Evolutionary conservation across 2,797 vertebrate species (phyloP).

Genomic region (Sphaeramia orbicularis): DNA sequence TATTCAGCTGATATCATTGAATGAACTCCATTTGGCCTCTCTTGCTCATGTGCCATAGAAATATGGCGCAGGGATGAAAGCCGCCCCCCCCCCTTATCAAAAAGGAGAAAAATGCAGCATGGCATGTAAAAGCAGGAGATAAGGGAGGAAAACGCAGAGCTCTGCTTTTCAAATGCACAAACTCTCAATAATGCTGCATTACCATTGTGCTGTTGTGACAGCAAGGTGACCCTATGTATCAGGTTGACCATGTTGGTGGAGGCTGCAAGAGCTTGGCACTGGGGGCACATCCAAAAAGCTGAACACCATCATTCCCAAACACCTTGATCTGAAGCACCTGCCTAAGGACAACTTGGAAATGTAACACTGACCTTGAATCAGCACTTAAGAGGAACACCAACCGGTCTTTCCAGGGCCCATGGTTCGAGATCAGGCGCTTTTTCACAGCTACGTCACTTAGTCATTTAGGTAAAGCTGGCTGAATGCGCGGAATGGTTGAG

Average conservation of each 20-base stretch:
- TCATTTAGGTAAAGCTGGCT: slow-evolving; percentile 36
- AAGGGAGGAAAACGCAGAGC: slow-evolving; percentile 21
- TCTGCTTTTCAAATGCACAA: slow-evolving; percentile 31
- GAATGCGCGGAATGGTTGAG: slow-evolving; percentile 35
- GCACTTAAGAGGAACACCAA: slow-evolving; percentile 53
- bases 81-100: not conserved
- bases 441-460: slow-evolving; percentile 66
- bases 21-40: slow-evolving; percentile 63
- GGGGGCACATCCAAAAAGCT: slow-evolving; percentile 29
- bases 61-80: slow-evolving; percentile 54
- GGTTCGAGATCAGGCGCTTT: slow-evolving; percentile 54
- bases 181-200: slow-evolving; percentile 65
- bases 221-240: slow-evolving; percentile 78
- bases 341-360: slow-evolving; percentile 61
- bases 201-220: slow-evolving; percentile 64
- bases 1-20: slow-evolving; percentile 39
- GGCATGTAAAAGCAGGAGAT: slow-evolving; percentile 32
- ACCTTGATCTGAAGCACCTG: slow-evolving; percentile 41
- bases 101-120: slow-evolving; percentile 22
- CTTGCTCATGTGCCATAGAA: slow-evolving; percentile 45
- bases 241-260: slow-evolving; percentile 19
- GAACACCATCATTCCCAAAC: slow-evolving; percentile 25
- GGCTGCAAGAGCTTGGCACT: slow-evolving; percentile 29
- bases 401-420: slow-evolving; percentile 33
- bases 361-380: slow-evolving; percentile 81